Base-by-base conservation (phyloP, 2,113 vertebrate species). In the Regulus satrapa region DNA sequence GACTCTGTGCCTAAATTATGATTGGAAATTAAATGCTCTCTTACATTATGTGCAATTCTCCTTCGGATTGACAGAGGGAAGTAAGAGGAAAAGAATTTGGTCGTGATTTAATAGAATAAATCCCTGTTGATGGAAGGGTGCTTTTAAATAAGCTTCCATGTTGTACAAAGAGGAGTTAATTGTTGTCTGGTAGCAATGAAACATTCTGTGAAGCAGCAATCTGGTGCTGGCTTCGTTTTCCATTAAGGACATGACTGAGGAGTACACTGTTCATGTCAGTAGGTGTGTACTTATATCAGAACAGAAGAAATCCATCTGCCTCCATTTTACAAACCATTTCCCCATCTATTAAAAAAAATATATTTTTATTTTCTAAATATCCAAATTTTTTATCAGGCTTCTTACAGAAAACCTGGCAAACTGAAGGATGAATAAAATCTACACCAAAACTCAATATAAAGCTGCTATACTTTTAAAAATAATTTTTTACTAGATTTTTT, bases 361-460 rank as follows among this genome's bases (percentile, higher is more conserved):
- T 41, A n/a, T 54, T 48, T 87, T 24, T 77, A 41, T 82, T 93
- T 92, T 95, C 66, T 76, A 87, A 81, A 85, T 62, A 31, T 62
- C 41, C 29, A 77, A 63, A 69, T 45, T 95, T 97, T 97, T 84
- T 58, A 75, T 93, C 67, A 52, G 48, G 66, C 32, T 95, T 71
- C 67, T 95, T 61, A 84, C 17, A 89, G 51, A 71, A 76, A 85
- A 74, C 28, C 20, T 80, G 56, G 32, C 26, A 95, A 95, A 90
- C 7, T 71, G 48, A 94, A 92, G 17, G 26, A 54, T 93, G 63
- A 43, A 77, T 85, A 78, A 94, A 95, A 83, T 79, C 55, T 59
- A 78, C 48, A 20, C 32, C 58, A 84, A 90, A 58, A 9, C 1
- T 79, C 62, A 51, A 16, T n/a, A n/a, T n/a, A 41, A 41, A 41